Conservation (phyloP, 1,140 invertebrate species). For the Meloidogyne chitwoodi region DNA sequence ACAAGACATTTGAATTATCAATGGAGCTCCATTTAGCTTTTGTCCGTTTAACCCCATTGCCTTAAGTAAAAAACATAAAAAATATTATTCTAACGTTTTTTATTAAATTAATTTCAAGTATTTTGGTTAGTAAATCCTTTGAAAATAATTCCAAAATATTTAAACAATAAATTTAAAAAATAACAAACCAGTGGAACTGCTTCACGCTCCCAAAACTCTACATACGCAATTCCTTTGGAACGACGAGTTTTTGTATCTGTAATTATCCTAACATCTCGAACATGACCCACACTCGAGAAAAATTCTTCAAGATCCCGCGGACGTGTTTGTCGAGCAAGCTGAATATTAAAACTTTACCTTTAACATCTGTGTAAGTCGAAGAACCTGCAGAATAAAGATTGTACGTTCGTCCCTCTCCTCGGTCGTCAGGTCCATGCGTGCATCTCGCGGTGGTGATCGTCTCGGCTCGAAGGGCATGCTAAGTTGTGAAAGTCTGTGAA, state of each 20-base stretch:
- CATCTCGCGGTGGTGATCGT: conserved; percentile 50
- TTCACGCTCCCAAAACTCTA: conserved; percentile 96
- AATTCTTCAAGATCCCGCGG: conserved; percentile 96
- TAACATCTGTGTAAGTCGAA: background rate
- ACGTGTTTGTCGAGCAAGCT: conserved; percentile 74
- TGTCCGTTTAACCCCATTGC: conserved; percentile 93
- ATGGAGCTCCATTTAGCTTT: conserved; percentile 90
- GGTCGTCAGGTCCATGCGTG: conserved; percentile 72
- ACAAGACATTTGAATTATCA: conserved; percentile 95
- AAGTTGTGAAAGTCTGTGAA: conserved; percentile 33
- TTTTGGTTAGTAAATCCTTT: background rate
- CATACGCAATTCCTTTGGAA: conserved; percentile 98
- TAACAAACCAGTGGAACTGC: conserved; percentile 78
- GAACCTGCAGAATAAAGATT: conserved; percentile 94
- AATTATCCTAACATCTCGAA: conserved; percentile 93
- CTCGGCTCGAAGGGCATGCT: conserved; percentile 58
- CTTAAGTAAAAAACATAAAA: conserved; percentile 63
- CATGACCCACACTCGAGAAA: conserved; percentile 96
- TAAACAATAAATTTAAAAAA: background rate
- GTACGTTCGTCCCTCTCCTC: conserved; percentile 96
- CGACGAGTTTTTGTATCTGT: conserved; percentile 96
- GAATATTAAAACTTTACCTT: conserved; percentile 51
- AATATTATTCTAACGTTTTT: too few species aligned
- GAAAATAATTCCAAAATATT: too few species aligned
- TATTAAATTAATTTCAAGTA: background rate